Evolutionary conservation across 2,888 invertebrate species (phyloP).

Genomic region (Nomada ferruginata): DNA sequence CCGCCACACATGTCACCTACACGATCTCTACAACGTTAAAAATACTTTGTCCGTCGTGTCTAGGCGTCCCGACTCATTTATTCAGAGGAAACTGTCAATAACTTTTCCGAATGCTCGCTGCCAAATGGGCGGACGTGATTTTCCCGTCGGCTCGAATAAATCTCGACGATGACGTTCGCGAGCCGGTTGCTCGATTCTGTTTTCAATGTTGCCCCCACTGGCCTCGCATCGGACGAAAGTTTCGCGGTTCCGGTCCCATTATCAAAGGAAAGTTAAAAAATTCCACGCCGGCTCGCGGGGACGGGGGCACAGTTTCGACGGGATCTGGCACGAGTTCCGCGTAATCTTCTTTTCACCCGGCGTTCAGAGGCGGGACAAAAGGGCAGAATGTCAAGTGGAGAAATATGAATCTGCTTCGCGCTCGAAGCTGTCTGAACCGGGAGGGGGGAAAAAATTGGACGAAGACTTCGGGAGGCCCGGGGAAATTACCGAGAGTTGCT

Average conservation of each 20-base stretch:
- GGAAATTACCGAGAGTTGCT: no score
- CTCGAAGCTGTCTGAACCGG: neutral
- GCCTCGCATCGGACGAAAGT: neutral
- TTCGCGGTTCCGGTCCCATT: neutral
- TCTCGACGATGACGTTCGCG: neutral
- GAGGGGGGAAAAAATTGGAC: no score
- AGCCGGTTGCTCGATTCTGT: neutral
- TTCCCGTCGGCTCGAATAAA: no score
- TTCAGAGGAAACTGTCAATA: no score
- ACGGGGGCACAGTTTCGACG: conserved; percentile 20
- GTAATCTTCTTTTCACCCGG: conserved; percentile 16
- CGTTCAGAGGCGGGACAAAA: neutral
- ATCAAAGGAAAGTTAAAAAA: conserved; percentile 16
- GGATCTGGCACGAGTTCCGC: conserved; percentile 17
- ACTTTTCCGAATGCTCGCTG: no score
- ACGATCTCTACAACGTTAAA: no score
- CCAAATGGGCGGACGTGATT: no score
- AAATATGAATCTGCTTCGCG: conserved; percentile 16
- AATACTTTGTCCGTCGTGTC: no score
- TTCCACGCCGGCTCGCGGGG: conserved; percentile 11
- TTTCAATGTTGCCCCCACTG: conserved; percentile 15
- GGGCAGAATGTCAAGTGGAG: neutral
- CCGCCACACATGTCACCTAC: no score
- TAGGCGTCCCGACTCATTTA: no score
- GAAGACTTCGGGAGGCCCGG: neutral